Percentiles rank a stretch among this genome's conserved stretches.
These are phyloP conservation scores for Petrocephalus sullivani DNA, from an alignment of 2,797 vertebrate genomes.

Conservation along the genomic window DNA sequence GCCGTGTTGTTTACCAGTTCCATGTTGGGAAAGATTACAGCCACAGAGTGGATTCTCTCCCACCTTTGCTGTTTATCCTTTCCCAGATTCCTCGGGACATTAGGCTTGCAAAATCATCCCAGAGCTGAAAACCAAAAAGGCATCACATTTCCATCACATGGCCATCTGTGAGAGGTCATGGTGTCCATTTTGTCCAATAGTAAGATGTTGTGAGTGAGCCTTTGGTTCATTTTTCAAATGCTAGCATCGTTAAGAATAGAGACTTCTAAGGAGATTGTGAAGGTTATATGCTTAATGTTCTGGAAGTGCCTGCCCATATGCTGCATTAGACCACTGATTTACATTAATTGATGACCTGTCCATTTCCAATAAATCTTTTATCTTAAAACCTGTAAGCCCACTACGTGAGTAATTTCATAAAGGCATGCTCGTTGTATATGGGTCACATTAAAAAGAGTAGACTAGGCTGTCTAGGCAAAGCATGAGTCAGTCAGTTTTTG, in stretches of 20 bases:
- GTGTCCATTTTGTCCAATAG: not conserved
- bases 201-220: not conserved
- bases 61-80: not conserved
- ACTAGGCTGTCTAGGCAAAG: not conserved
- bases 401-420: not conserved
- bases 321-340: not conserved
- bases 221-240: not conserved
- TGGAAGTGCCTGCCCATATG: not conserved
- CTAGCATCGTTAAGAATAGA: not conserved
- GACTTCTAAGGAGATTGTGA: not conserved
- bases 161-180: not conserved
- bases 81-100: not conserved
- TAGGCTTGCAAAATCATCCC: not conserved
- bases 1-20: not conserved
- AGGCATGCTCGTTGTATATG: not conserved
- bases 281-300: not conserved
- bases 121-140: not conserved
- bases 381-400: not conserved
- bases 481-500: conserved; percentile 13
- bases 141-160: not conserved
- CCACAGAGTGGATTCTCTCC: not conserved
- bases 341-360: not conserved
- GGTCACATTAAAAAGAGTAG: not conserved
- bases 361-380: not conserved
- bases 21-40: not conserved